Evolutionary conservation across 1,140 invertebrate species (phyloP).

Genomic region (Sogatella furcifera): DNA sequence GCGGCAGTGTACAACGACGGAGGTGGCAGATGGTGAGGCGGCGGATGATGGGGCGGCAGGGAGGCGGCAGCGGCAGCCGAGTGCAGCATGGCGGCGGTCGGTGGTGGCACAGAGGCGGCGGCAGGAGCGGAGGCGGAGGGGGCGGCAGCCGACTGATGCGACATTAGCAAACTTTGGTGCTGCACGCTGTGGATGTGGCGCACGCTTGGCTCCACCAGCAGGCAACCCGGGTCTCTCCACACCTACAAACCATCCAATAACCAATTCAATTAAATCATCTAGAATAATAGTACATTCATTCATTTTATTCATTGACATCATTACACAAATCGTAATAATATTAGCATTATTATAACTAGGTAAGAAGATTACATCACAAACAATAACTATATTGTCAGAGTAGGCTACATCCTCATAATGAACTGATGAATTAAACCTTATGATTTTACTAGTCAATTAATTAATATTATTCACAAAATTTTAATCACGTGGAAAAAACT

Average conservation of each 20-base stretch:
- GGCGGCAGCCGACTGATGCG: slow-evolving; percentile 32
- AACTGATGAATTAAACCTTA: no score
- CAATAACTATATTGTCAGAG: no score
- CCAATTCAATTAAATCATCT: no score
- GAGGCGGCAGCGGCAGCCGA: slow-evolving; percentile 33
- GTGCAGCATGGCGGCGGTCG: slow-evolving; percentile 31
- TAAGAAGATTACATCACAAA: no score
- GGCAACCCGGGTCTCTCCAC: slow-evolving; percentile 37
- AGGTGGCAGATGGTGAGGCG: slow-evolving; percentile 20
- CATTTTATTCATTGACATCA: no score
- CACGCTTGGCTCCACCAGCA: slow-evolving; percentile 36
- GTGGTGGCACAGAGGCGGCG: slow-evolving; percentile 25
- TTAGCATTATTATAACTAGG: no score
- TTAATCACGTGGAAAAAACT: no score
- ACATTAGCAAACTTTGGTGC: slow-evolving; percentile 40
- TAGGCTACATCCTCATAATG: no score
- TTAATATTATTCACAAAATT: no score
- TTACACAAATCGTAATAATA: no score
- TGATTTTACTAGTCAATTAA: no score
- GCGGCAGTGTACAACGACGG: slow-evolving; percentile 21
- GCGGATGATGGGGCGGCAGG: slow-evolving; percentile 21
- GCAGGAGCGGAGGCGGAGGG: slow-evolving; percentile 25
- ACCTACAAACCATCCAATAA: background rate
- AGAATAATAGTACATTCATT: no score
- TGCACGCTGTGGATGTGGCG: slow-evolving; percentile 42